Conservation (phyloP, 2,888 invertebrate genomes). For the Danaus chrysippus region DNA sequence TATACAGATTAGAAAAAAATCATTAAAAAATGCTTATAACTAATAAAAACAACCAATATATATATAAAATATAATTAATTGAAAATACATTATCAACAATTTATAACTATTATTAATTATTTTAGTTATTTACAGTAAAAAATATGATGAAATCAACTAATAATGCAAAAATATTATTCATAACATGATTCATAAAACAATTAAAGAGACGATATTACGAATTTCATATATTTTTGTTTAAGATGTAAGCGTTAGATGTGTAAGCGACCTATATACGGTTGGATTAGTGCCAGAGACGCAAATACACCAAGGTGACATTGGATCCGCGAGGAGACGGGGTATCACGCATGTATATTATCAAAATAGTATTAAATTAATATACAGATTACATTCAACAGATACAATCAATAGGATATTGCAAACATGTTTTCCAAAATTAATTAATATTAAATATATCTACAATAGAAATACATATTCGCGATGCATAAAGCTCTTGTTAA, state of each 20-base stretch:
- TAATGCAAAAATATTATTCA: neutral
- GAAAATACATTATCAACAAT: too few species aligned
- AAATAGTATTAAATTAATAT: conserved; percentile 1
- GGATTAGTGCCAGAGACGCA: conserved; percentile 58
- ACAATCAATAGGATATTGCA: too few species aligned
- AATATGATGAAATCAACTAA: neutral
- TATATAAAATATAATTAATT: too few species aligned
- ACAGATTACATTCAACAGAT: neutral
- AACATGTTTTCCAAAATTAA: too few species aligned
- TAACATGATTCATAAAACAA: conserved; percentile 3
- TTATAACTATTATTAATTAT: too few species aligned
- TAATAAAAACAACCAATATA: too few species aligned
- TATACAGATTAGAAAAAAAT: too few species aligned
- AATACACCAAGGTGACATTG: conserved; percentile 68
- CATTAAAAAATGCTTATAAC: too few species aligned
- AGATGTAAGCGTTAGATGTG: conserved; percentile 20
- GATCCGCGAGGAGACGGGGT: conserved; percentile 20
- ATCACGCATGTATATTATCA: neutral
- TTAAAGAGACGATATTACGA: conserved; percentile 1
- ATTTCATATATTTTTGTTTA: conserved; percentile 8
- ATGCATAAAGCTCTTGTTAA: neutral
- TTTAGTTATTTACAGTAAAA: neutral
- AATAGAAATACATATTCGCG: too few species aligned
- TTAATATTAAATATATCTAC: too few species aligned
- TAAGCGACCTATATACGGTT: conserved; percentile 55